Conservation (phyloP, 2,888 invertebrate genomes). For the Catocala sponsa region DNA sequence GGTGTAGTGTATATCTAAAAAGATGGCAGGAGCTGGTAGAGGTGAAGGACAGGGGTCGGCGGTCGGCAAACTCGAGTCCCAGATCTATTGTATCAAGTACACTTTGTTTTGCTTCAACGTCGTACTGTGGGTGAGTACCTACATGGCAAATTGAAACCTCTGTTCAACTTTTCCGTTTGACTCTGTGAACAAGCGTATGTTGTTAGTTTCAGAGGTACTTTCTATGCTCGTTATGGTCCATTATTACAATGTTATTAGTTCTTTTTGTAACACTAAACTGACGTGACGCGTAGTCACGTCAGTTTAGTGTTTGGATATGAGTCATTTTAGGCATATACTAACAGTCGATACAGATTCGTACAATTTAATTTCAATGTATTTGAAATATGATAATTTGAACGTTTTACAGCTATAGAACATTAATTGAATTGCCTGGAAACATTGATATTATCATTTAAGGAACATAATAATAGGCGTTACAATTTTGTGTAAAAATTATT, state of each 20-base stretch:
- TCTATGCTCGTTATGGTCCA: conserved; percentile 2
- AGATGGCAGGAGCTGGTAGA: conserved; percentile 88
- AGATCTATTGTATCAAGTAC: conserved; percentile 94
- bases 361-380: no score
- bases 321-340: not conserved
- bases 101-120: conserved; percentile 94
- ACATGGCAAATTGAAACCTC: conserved; percentile 45
- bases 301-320: not conserved
- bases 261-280: no score
- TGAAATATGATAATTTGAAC: no score
- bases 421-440: not conserved
- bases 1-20: conserved; percentile 61
- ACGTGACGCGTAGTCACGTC: no score
- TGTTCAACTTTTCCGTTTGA: conserved; percentile 35
- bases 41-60: conserved; percentile 84
- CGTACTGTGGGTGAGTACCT: conserved; percentile 93
- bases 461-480: no score
- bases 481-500: no score
- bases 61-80: conserved; percentile 90
- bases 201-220: conserved; percentile 40
- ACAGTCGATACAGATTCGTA: not conserved
- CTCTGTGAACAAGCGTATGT: conserved; percentile 39
- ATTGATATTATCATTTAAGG: not conserved
- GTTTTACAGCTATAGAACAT: no score
- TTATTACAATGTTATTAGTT: no score